phyloP scores from a whole-genome alignment of 92 coral and sea anemone species.

The Meandrina meandrites region DNA sequence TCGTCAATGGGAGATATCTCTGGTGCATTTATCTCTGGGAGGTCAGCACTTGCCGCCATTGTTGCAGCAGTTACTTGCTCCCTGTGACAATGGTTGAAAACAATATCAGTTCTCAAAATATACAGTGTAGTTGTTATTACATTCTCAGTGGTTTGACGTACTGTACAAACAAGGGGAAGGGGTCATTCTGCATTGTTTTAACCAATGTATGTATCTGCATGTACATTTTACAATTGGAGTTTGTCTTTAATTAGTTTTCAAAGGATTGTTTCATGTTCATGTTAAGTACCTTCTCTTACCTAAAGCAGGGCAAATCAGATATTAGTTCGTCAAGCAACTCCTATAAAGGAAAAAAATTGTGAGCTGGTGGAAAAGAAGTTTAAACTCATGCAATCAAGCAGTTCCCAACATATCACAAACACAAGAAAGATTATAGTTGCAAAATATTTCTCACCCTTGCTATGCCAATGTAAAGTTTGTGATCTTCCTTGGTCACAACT shows the following conservation, averaged over 20 bases:
- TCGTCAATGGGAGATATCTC: neutral
- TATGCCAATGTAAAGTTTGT: conserved; percentile 64
- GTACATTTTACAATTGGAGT: too few species aligned
- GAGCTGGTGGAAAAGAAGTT: too few species aligned
- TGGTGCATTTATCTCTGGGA: conserved; percentile 18
- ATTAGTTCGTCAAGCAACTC: conserved; percentile 67
- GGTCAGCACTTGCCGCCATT: conserved; percentile 24
- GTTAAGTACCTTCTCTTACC: conserved; percentile 39
- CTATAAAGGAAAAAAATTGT: conserved; percentile 31
- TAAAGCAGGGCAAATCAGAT: conserved; percentile 59
- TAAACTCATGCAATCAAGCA: too few species aligned
- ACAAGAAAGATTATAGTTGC: neutral
- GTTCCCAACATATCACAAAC: neutral
- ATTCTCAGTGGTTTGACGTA: too few species aligned
- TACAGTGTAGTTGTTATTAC: too few species aligned
- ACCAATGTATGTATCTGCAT: too few species aligned
- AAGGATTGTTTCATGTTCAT: too few species aligned
- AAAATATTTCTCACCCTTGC: conserved; percentile 65
- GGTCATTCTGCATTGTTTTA: too few species aligned
- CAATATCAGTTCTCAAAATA: neutral
- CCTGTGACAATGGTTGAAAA: neutral
- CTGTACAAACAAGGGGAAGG: too few species aligned
- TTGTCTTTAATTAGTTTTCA: too few species aligned
- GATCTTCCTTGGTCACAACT: conserved; percentile 92
- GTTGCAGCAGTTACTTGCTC: conserved; percentile 5